Conservation (phyloP, 2,797 vertebrate genomes). For the Myotis pilosus region DNA sequence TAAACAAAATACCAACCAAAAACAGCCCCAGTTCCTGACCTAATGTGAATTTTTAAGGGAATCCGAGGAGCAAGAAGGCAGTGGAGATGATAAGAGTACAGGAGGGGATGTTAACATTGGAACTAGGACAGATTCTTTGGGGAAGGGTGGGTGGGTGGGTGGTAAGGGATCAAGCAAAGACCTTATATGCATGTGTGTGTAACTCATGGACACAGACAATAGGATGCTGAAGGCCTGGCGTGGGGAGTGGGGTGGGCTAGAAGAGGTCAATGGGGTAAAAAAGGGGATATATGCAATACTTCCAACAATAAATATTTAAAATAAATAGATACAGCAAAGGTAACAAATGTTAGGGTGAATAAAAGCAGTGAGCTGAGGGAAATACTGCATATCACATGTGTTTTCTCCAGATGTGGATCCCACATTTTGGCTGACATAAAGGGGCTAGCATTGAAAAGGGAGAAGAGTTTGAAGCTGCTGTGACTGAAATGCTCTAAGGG, state of each 20-base stretch:
- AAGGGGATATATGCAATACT: no score
- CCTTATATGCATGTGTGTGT: no score
- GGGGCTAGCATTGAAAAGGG: neutral
- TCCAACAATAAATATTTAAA: no score
- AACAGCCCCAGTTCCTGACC: neutral
- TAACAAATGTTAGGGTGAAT: neutral
- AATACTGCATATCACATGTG: neutral
- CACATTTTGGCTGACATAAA: neutral
- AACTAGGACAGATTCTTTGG: neutral
- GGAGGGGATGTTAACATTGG: neutral
- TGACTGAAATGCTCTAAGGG: neutral
- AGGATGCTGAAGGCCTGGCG: no score
- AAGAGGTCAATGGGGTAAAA: no score
- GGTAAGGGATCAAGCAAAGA: no score
- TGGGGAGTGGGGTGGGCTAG: no score
- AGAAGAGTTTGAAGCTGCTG: neutral
- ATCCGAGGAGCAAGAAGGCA: neutral
- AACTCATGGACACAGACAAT: no score
- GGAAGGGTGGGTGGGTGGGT: no score
- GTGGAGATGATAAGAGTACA: neutral
- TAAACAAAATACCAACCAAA: neutral
- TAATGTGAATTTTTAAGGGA: neutral
- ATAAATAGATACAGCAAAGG: neutral
- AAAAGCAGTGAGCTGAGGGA: neutral
- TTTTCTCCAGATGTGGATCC: neutral